These are phyloP conservation scores for Emmelina monodactyla DNA, from an alignment of 2,888 invertebrate species.

Conservation along the genomic window DNA sequence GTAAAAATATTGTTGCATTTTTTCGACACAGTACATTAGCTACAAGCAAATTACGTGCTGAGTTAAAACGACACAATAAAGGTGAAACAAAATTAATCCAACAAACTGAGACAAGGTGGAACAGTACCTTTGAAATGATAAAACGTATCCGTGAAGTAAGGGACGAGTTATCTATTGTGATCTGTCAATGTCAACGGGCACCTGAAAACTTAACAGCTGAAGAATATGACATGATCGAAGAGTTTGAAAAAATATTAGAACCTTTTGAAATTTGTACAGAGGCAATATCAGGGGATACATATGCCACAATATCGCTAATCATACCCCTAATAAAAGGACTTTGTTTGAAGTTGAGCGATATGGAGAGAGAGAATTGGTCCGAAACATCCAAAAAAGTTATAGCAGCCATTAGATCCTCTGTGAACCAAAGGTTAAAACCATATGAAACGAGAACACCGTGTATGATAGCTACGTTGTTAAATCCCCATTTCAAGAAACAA, in stretches of 20 bases:
- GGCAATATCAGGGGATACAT: conserved; percentile 11
- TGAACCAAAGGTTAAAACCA: conserved; percentile 7
- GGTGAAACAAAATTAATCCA: conserved; percentile 6
- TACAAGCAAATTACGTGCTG: conserved; percentile 3
- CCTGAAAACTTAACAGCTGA: conserved; percentile 4
- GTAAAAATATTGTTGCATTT: conserved; percentile 7
- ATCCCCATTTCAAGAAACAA: conserved; percentile 13
- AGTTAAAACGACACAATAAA: conserved; percentile 5
- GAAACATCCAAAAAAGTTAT: conserved; percentile 5
- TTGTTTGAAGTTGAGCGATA: conserved; percentile 3
- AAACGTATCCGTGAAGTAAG: conserved; percentile 3
- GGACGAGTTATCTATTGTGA: conserved; percentile 6
- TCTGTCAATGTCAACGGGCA: conserved; percentile 4
- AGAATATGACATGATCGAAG: conserved; percentile 7
- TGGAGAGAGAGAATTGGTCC: conserved; percentile 3
- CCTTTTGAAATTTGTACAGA: conserved; percentile 8
- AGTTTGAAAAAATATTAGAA: conserved; percentile 11
- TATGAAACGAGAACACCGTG: conserved; percentile 12
- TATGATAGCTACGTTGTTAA: conserved; percentile 12
- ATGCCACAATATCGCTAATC: not conserved
- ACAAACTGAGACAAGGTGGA: conserved; percentile 8
- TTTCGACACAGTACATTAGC: conserved; percentile 9
- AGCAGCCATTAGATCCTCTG: conserved; percentile 3
- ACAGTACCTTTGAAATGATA: conserved; percentile 7
- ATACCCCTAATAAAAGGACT: conserved; percentile 7